A percentile compares a stretch with the other conserved stretches of the same genome.
Evolutionary conservation across 2,113 vertebrate species (phyloP).

Genomic region (Maccullochella peelii): DNA sequence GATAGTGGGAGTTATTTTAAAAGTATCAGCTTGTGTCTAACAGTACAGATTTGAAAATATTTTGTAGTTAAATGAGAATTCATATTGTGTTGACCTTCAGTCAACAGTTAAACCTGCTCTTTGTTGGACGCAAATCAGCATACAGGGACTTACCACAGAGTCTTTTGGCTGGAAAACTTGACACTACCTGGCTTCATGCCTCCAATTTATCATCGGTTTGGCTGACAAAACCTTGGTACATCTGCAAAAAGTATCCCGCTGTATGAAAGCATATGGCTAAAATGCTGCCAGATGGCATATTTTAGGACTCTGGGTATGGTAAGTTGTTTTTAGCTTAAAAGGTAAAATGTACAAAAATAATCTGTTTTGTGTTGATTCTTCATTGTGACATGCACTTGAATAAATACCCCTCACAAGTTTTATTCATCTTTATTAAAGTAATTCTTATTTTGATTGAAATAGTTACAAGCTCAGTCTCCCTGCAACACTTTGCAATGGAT

Average conservation of each 20-base stretch:
- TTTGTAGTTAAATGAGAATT: not conserved
- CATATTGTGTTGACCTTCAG: not conserved
- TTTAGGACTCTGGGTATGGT: not conserved
- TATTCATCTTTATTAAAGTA: not conserved
- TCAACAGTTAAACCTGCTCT: slow-evolving; percentile 21
- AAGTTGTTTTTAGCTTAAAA: not conserved
- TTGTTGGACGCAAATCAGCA: slow-evolving; percentile 30
- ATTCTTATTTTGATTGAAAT: not conserved
- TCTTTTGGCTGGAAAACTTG: slow-evolving; percentile 34
- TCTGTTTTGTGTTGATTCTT: not conserved
- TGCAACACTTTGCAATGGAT: not conserved
- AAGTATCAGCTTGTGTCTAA: not conserved
- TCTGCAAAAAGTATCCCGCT: slow-evolving; percentile 30
- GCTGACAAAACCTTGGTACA: slow-evolving; percentile 32
- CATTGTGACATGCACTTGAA: not conserved
- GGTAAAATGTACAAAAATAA: not conserved
- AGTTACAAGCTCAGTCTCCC: not conserved
- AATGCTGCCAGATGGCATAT: slow-evolving; percentile 33
- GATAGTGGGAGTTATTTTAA: not conserved
- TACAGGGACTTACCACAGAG: slow-evolving; percentile 30
- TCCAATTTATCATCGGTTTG: slow-evolving; percentile 41
- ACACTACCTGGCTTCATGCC: slow-evolving; percentile 40
- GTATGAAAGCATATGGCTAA: slow-evolving; percentile 2
- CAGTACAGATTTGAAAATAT: not conserved
- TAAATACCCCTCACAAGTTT: not conserved